Percentiles rank a stretch among this genome's conserved stretches.
Evolutionary conservation across 1,140 invertebrate genomes (phyloP).

Genomic region (Caerostris extrusa): DNA sequence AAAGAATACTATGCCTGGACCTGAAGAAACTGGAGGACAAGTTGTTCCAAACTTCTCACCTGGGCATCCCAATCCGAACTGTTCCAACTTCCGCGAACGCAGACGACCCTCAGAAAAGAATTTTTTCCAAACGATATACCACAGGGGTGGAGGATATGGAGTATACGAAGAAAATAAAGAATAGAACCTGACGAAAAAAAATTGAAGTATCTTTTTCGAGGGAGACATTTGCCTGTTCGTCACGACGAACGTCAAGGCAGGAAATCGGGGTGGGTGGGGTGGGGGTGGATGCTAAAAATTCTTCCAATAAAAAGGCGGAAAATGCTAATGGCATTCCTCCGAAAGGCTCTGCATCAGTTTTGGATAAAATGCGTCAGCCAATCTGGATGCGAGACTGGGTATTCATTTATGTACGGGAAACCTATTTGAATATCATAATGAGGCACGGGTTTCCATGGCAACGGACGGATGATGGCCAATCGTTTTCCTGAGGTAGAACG

Average conservation of each 20-base stretch:
- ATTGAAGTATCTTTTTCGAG: neutral
- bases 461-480: constrained; percentile 72
- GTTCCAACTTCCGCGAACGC: neutral
- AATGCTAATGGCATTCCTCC: constrained; percentile 73
- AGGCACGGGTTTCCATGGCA: constrained; percentile 63
- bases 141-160: neutral
- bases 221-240: constrained; percentile 59
- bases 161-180: neutral
- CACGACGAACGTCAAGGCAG: constrained; percentile 42
- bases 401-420: constrained; percentile 72
- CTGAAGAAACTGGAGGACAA: too few species aligned
- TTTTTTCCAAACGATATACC: neutral
- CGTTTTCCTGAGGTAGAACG: constrained; percentile 62
- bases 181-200: too few species aligned
- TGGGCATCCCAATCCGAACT: neutral
- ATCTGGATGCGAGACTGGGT: constrained; percentile 67
- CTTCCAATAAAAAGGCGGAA: constrained; percentile 71
- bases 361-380: constrained; percentile 57
- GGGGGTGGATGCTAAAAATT: constrained; percentile 68
- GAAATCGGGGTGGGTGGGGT: constrained; percentile 4
- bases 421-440: constrained; percentile 76
- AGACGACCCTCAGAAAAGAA: neutral
- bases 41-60: neutral
- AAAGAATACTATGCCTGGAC: too few species aligned
- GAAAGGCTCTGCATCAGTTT: constrained; percentile 58